Evolutionary conservation across 1,140 invertebrate species (phyloP), one percentile per base, ranked within the genome.

Genomic region (Aporrectodea caliginosa): DNA sequence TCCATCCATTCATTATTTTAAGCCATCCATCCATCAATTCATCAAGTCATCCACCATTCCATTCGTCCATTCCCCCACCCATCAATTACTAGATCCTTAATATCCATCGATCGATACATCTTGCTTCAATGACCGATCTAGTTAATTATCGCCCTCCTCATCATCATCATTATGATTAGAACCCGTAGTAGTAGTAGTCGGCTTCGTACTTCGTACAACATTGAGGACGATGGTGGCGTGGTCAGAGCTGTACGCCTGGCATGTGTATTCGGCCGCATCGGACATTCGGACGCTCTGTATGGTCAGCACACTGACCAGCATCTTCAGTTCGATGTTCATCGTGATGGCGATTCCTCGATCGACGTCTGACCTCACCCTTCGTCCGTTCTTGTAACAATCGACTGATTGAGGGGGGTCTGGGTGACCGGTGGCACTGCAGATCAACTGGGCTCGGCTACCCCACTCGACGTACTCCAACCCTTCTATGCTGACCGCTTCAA

Each of bases 331-430:
- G 31, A 81, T 81, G 35, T 81, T 81, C 75, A 84, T 86, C 32
- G 84, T 84, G 71, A 85, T 84, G 22, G 82, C 16, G 6, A 85
- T 77, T 29, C 83, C 80, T 0, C 78, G 75, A 30, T 79, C 81
- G 22, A 78, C 77, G 29, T 79, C 77, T 6, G 84, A 83, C 29
- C 79, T 43, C 22, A 87, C 83, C 78, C 81, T 82, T 72, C 83
- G 74, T 0, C 85, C 85, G 73, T 85, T 78, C 75, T 83, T 84
- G 81, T 84, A 86, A 84, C 85, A 86, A 69, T 84, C 83, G 1
- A 86, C 79, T 74, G 85, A 82, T 14, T 84, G 83, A 16, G 85
- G 84, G 1, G 85, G 82, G 32, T 84, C 84, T 14, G 81, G 77
- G 16, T 80, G 81, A 16, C 84, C 85, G 0, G 84, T 85, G 1